These are phyloP conservation scores for Microtus ochrogaster DNA, from an alignment of 2,113 vertebrate genomes.

Conservation along the genomic window DNA sequence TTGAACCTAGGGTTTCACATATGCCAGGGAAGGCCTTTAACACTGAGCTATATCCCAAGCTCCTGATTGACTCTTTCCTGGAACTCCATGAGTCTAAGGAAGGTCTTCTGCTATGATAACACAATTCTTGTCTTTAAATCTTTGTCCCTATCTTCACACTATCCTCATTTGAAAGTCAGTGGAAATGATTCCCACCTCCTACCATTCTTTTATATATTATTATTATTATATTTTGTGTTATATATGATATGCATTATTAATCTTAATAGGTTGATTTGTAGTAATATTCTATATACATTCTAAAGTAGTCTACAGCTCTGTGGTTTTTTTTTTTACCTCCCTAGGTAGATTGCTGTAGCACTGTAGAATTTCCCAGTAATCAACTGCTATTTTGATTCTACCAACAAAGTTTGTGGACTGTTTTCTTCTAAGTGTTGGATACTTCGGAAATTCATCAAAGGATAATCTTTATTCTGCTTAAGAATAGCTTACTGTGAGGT, in stretches of 20 bases:
- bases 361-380: background rate
- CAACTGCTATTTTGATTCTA: background rate
- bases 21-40: background rate
- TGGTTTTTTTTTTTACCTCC: background rate
- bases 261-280: background rate
- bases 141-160: background rate
- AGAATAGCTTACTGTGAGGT: background rate
- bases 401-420: background rate
- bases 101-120: background rate
- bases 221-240: background rate
- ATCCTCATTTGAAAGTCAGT: background rate
- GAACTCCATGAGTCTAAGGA: slow-evolving; percentile 5
- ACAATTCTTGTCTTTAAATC: background rate
- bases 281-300: background rate
- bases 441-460: background rate
- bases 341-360: background rate
- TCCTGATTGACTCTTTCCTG: background rate
- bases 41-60: background rate
- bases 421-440: background rate
- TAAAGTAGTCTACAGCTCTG: background rate
- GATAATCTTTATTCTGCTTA: background rate
- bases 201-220: background rate
- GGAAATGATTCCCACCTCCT: background rate
- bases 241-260: background rate
- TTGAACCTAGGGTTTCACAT: background rate